phyloP scores from a whole-genome alignment of 2,113 vertebrate species.

The Dicentrarchus labrax region DNA sequence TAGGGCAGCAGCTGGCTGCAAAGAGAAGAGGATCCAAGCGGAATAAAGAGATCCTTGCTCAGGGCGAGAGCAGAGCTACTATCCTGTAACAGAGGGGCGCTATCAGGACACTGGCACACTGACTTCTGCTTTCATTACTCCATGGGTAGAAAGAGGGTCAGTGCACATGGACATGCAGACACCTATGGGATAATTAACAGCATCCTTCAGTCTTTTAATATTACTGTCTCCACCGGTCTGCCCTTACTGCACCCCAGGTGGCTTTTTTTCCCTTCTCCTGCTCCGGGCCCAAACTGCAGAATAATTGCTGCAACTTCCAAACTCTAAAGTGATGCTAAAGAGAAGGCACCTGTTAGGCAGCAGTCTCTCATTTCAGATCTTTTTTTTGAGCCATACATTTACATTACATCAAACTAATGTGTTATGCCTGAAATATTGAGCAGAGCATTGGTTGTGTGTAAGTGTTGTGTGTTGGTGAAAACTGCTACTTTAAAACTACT shows the following conservation, averaged over 20 bases:
- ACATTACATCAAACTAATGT: background rate
- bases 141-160: background rate
- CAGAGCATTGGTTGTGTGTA: background rate
- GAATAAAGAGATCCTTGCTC: slow-evolving; percentile 67
- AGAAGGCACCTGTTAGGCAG: background rate
- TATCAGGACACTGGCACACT: slow-evolving; percentile 34
- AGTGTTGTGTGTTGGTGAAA: background rate
- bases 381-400: background rate
- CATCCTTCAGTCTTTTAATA: slow-evolving; percentile 27
- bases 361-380: background rate
- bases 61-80: slow-evolving; percentile 28
- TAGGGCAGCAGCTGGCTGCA: slow-evolving; percentile 63
- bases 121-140: slow-evolving; percentile 53
- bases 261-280: background rate
- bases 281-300: background rate
- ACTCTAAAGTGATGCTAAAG: background rate
- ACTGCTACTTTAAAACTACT: background rate
- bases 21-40: slow-evolving; percentile 59
- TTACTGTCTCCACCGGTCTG: slow-evolving; percentile 1
- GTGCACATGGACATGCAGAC: slow-evolving; percentile 13
- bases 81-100: slow-evolving; percentile 48
- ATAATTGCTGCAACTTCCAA: background rate
- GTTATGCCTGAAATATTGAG: background rate
- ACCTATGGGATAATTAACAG: slow-evolving; percentile 28
- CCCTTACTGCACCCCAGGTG: background rate